Base-by-base conservation (phyloP, 2,888 invertebrate genomes). In the Metellina segmentata region DNA sequence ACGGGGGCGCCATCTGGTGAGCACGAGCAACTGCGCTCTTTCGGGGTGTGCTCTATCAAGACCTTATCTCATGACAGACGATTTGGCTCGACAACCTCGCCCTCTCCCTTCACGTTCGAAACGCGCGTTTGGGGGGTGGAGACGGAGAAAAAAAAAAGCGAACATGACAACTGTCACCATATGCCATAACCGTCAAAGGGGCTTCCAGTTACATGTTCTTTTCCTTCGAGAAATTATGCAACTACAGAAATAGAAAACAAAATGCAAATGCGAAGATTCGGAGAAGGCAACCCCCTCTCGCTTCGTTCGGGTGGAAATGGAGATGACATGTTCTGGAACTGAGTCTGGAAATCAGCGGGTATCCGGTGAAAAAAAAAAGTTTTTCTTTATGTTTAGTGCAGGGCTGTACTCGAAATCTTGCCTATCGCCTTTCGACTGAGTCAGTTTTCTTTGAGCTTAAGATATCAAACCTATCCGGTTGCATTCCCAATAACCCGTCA, bases 41-140 rank as follows among this genome's bases (percentile, higher is more conserved):
- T 71, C 8, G 6, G 71, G 51, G 69, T 69, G 78, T 49, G 75
- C 69, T 49, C 49, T 72, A 91, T 91, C 86, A 77, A 86, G 86
- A 81, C 86, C 81, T 86, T 91, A 86, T 91, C 86, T 70, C 61
- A 48, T 81, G 90, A 91, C 90, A 91, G 90, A 86, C 77, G 90
- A 91, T 91, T 91, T 91, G 86, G 85, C 90, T 86, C 70, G 70
- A 85, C 86, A 82, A 81, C 74, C 81, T 81, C 81, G 81, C 86
- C 77, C 70, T 69, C 78, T 9, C 71, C 52, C 51, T 79, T 79
- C 79, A 20, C 34, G 34, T 34, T 34, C 34, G 34, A 34, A 34
- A 4, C 86, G 69, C 86, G 77, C 86, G 11, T 51, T 34, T 4
- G 34, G 34, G 34, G 19, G 69, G 11, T 78, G 69, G 49, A 34